Base-by-base conservation (phyloP, 1,140 invertebrate species). In the Neocloeon triangulifer region DNA sequence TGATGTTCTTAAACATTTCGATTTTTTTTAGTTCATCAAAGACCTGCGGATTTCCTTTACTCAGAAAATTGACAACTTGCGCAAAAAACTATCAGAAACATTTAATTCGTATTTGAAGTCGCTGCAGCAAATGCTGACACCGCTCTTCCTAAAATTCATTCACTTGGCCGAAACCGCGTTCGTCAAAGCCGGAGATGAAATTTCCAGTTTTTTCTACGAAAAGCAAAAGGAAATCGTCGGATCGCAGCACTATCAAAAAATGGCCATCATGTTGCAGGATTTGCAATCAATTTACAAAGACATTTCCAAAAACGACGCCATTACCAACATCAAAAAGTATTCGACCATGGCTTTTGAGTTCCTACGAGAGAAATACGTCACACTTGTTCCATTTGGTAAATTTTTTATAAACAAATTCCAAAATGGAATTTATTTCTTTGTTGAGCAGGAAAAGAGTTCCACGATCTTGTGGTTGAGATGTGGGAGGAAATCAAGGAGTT, bases 261-360 rank as follows among this genome's bases (percentile, higher is more conserved):
- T 82, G 9, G 62, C 72, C 1, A 72, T 75, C 25, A 72, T 85
- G 34, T 73, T 74, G 0, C 70, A 76, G 27, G 75, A 85, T 46
- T 52, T 82, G 19, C 77, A 82, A 43, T 54, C 53, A 33, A 56
- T 82, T 14, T 79, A 77, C 40, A 64, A 69, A 32, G 77, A 84
- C 39, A 61, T 82, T 3, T 67, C 66, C 33, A 63, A 62, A 3
- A 70, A 77, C 41, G 71, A 75, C 42, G 61, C 69, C 5, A 49
- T 73, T 1, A 69, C 69, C 0, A 81, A 76, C 44, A 57, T 80
- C 12, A 66, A 66, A 40, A 81, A 81, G 46, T 85, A 82, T 47
- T 61, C 59, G 0, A 56, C 51, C 21, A 52, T 75, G 18, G 41
- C 67, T 0, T 67, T 67, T 51, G 59, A 66, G 19, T 73, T 78